Percentiles rank a stretch among this genome's conserved stretches.
Evolutionary conservation across 1,140 invertebrate genomes (phyloP).

Genomic region (Apis cerana): DNA sequence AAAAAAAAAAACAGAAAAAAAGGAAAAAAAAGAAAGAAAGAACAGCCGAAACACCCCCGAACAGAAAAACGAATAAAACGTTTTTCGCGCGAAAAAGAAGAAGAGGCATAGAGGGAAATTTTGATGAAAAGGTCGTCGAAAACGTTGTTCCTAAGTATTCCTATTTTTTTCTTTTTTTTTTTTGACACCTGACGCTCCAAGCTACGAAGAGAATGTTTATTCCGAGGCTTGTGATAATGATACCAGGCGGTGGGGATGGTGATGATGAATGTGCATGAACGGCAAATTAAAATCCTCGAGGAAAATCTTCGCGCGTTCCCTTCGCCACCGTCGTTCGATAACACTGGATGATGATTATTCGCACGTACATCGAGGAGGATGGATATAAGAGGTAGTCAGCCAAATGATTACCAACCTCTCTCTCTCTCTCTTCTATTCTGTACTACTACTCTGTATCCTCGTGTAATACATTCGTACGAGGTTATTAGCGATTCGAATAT

Average conservation of each 20-base stretch:
- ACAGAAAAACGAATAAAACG: neutral
- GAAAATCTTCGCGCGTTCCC: neutral
- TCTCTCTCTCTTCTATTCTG: neutral
- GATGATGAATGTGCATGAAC: neutral
- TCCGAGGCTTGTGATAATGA: slow-evolving; percentile 11
- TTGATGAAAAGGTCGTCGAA: slow-evolving; percentile 7
- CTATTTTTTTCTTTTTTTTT: slow-evolving; percentile 25
- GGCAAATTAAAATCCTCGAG: slow-evolving; percentile 48
- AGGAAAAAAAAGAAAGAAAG: neutral
- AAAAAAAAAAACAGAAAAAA: slow-evolving; percentile 44
- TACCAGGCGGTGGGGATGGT: neutral
- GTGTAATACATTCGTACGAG: slow-evolving; percentile 20
- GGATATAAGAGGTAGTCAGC: neutral
- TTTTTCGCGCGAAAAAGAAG: no score
- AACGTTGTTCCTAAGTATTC: slow-evolving; percentile 45
- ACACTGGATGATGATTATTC: slow-evolving; percentile 18
- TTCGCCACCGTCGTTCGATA: slow-evolving; percentile 10
- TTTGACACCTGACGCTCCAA: neutral
- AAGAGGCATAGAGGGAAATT: slow-evolving; percentile 22
- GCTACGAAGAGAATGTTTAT: neutral
- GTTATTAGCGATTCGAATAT: slow-evolving; percentile 48
- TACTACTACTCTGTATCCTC: neutral
- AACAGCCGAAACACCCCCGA: neutral
- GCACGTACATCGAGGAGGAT: no score
- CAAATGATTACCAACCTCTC: neutral